Conservation (phyloP, 2,888 invertebrate species). For the Athripsodes cinereus region DNA sequence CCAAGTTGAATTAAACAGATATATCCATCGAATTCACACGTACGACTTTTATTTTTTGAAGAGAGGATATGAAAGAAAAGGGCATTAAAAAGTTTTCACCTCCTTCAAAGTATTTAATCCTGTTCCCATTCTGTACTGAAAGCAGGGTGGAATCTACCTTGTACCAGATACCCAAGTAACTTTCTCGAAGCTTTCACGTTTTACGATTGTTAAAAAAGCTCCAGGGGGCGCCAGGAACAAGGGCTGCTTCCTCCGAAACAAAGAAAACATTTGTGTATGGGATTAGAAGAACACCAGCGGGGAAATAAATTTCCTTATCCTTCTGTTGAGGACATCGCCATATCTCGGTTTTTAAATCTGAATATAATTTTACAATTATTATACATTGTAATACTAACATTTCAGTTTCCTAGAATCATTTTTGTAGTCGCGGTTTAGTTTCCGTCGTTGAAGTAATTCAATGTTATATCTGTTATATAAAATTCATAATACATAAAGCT, state of each 20-base stretch:
- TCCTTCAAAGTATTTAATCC: conserved; percentile 26
- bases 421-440: no score
- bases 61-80: conserved; percentile 6
- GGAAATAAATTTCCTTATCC: conserved; percentile 22
- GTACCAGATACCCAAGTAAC: conserved; percentile 7
- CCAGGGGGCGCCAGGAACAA: conserved; percentile 12
- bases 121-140: conserved; percentile 14
- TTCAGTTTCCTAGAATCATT: no score
- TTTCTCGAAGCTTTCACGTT: conserved; percentile 22
- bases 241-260: conserved; percentile 20
- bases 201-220: conserved; percentile 24
- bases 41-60: conserved; percentile 25
- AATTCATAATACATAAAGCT: no score
- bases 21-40: conserved; percentile 11
- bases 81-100: conserved; percentile 27
- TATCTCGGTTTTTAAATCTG: no score
- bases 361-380: no score
- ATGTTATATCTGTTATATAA: no score
- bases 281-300: conserved; percentile 5
- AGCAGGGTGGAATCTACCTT: conserved; percentile 7
- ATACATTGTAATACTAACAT: no score
- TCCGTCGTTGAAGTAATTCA: no score
- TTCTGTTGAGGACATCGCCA: no score
- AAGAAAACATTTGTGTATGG: conserved; percentile 24
- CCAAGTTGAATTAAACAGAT: not conserved